Conservation (phyloP, 2,113 vertebrate species). For the Prinia subflava region DNA sequence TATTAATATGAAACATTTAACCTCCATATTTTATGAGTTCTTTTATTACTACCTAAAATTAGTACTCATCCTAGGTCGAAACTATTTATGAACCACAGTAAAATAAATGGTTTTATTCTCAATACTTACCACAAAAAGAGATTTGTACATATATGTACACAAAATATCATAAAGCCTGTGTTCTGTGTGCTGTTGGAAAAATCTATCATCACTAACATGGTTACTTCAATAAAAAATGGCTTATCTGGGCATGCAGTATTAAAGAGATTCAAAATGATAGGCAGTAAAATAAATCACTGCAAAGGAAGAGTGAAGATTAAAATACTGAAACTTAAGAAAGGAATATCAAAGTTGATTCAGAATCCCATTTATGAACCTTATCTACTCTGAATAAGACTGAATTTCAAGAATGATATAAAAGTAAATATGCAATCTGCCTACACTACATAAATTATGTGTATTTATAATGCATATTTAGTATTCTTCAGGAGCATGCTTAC, state of each 20-base stretch:
- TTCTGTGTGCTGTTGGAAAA: constrained; percentile 44
- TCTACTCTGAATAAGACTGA: not conserved
- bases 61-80: not conserved
- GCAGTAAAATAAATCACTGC: constrained; percentile 35
- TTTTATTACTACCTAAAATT: not conserved
- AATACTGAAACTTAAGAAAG: not conserved
- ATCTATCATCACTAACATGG: constrained; percentile 24
- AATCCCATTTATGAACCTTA: not conserved
- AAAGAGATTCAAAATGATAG: constrained; percentile 48
- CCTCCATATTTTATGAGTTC: not conserved
- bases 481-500: not conserved
- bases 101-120: not conserved
- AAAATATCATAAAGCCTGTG: constrained; percentile 31
- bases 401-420: not conserved
- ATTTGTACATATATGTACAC: not conserved
- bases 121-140: constrained; percentile 30
- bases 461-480: not conserved
- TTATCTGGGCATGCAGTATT: not conserved
- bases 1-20: not conserved
- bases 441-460: not conserved
- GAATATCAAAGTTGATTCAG: not conserved
- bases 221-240: constrained; percentile 32
- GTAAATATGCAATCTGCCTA: not conserved
- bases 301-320: constrained; percentile 28
- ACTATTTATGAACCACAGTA: not conserved